Base-by-base conservation (phyloP, 2,888 invertebrate genomes). In the Balanococcus diminutus region DNA sequence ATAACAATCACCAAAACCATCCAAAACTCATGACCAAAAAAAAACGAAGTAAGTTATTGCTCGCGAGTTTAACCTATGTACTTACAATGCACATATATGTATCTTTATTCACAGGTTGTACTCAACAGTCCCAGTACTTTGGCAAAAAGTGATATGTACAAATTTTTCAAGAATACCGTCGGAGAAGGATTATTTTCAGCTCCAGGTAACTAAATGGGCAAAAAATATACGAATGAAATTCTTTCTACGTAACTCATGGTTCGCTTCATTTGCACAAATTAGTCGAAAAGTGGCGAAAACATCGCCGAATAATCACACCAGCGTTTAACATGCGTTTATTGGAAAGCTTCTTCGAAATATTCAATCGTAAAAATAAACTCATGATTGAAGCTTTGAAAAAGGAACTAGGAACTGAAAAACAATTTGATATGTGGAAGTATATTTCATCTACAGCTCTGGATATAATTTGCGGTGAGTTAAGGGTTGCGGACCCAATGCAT, bases 321-420 rank as follows among this genome's bases (percentile, higher is more conserved):
- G 90, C 91, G 0, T 91, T 91, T 87, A 91, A 91, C 88, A 91
- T 91, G 87, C 90, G 90, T 36, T 90, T 91, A 42, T 87, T 91
- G 84, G 90, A 89, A 72, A 89, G 90, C 87, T 91, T 91, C 87
- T 88, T 89, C 1, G 87, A 87, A 2, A 90, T 89, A 1, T 90
- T 91, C 87, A 89, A 88, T 82, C 89, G 90, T 61, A 90, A 90
- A 84, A 89, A 90, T 14, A 88, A 89, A n/a, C 87, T 88, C 51
- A 87, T 91, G 1, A 89, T 91, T 14, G 87, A 88, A 1, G 89
- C 89, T 25, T 88, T 92, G 46, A 88, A 88, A 83, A 86, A 86
- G n/a, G 88, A 89, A 87, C 85, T 87, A 9, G 88, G 87, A 0
- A 89, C 88, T 28, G 88, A 86, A 1, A 32, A 82, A 32, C 31